Evolutionary conservation across 1,140 invertebrate genomes (phyloP).

Genomic region (Leptinotarsa undecemlineata): DNA sequence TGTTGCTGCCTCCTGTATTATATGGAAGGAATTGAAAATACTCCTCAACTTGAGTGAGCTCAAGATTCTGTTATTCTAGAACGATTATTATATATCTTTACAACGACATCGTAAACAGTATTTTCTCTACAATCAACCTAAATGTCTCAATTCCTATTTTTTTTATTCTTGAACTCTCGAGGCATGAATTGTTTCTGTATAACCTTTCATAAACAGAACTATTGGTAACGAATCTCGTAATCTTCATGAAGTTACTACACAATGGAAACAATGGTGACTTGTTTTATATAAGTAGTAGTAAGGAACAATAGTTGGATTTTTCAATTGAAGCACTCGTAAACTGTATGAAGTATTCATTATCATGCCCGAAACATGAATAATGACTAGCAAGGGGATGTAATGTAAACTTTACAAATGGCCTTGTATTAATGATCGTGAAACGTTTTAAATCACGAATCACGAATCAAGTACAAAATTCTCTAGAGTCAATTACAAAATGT

Average conservation of each 20-base stretch:
- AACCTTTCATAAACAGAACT: neutral
- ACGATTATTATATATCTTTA: no score
- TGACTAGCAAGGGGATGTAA: no score
- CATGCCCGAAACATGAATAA: neutral
- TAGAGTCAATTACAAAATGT: no score
- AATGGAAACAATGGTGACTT: neutral
- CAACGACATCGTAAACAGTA: no score
- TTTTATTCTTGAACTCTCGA: neutral
- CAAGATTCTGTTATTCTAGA: no score
- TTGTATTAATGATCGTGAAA: no score
- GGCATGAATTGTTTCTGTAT: neutral
- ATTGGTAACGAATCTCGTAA: neutral
- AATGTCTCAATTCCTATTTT: neutral
- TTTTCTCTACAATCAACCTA: neutral
- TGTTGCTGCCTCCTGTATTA: no score
- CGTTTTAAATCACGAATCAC: no score
- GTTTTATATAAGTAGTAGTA: neutral
- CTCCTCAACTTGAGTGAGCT: no score
- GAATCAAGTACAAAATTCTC: no score
- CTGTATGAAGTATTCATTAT: neutral
- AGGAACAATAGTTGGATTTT: neutral
- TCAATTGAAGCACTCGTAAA: neutral
- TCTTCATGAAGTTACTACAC: neutral
- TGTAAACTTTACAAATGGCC: no score
- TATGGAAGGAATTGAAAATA: no score